Percentiles rank a stretch among this genome's conserved stretches.
Evolutionary conservation across 2,888 invertebrate genomes (phyloP).

Genomic region (Beris morrisii): DNA sequence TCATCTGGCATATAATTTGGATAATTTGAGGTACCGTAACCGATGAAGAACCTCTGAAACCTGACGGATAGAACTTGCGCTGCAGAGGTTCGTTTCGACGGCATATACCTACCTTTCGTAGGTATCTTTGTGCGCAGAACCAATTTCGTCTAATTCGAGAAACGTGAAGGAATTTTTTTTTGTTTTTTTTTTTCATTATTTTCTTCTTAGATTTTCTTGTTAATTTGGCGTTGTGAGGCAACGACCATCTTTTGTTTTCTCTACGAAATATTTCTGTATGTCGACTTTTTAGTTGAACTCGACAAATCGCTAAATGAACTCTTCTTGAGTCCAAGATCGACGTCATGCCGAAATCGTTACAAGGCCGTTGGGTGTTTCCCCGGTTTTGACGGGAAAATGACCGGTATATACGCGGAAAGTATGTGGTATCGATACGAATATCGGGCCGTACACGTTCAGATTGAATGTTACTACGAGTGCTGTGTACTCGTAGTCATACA

Average conservation of each 20-base stretch:
- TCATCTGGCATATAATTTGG: constrained; percentile 32
- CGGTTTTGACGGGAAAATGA: constrained; percentile 26
- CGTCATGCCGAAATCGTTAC: constrained; percentile 29
- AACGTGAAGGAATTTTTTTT: constrained; percentile 31
- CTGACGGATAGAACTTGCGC: constrained; percentile 12
- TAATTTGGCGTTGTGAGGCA: constrained; percentile 14
- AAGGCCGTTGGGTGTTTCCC: constrained; percentile 31
- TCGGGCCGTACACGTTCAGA: constrained; percentile 7
- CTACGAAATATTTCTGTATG: not conserved
- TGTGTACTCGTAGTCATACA: constrained; percentile 8
- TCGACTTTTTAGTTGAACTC: not conserved
- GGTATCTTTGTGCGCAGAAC: constrained; percentile 25
- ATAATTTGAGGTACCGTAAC: constrained; percentile 32
- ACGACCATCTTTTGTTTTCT: constrained; percentile 20
- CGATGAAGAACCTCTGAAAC: constrained; percentile 23
- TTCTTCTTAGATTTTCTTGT: constrained; percentile 16
- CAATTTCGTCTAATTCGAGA: constrained; percentile 31
- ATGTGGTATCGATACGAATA: not conserved
- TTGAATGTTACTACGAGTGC: constrained; percentile 21
- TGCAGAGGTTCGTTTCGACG: constrained; percentile 2
- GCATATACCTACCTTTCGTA: constrained; percentile 1
- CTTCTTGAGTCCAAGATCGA: not conserved
- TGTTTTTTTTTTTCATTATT: constrained; percentile 4
- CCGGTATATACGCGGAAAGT: not conserved
- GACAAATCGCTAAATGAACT: not conserved